Percentiles rank a stretch among this genome's conserved stretches.
These are phyloP conservation scores for Gortyna flavago DNA, from an alignment of 2,888 invertebrate genomes.

Conservation along the genomic window DNA sequence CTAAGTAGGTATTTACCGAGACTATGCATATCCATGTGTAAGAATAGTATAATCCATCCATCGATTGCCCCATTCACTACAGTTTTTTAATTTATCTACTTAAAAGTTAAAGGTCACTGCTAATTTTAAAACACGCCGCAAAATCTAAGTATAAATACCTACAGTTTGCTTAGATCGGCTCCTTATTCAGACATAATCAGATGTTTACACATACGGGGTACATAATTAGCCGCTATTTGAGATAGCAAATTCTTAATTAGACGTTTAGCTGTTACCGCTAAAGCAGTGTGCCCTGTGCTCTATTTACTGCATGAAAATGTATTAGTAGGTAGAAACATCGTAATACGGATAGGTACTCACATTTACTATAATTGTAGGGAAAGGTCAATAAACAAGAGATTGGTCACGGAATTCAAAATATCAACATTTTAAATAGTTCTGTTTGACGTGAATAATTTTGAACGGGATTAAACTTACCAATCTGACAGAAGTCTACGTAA, in stretches of 20 bases:
- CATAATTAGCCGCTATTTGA: slow-evolving; percentile 73
- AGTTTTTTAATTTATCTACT: background rate
- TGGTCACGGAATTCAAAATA: slow-evolving; percentile 61
- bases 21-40: no score
- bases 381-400: slow-evolving; percentile 63
- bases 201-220: slow-evolving; percentile 63
- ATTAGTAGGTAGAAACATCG: slow-evolving; percentile 17
- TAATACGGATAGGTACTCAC: slow-evolving; percentile 7
- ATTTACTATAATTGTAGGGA: slow-evolving; percentile 56
- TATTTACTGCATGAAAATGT: slow-evolving; percentile 38
- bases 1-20: background rate
- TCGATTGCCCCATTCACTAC: background rate
- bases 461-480: slow-evolving; percentile 79
- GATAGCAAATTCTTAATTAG: slow-evolving; percentile 72
- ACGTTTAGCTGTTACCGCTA: slow-evolving; percentile 68
- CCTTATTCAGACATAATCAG: slow-evolving; percentile 49
- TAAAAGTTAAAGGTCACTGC: background rate
- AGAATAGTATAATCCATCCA: background rate
- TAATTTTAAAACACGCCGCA: background rate
- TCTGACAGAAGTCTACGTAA: slow-evolving; percentile 79
- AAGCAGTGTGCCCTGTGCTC: slow-evolving; percentile 55
- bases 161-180: slow-evolving; percentile 19
- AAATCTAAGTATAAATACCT: slow-evolving; percentile 7
- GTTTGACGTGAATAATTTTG: slow-evolving; percentile 75
- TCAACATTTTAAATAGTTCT: slow-evolving; percentile 57